Conservation (phyloP, 2,888 invertebrate species). For the Malachius bipustulatus region DNA sequence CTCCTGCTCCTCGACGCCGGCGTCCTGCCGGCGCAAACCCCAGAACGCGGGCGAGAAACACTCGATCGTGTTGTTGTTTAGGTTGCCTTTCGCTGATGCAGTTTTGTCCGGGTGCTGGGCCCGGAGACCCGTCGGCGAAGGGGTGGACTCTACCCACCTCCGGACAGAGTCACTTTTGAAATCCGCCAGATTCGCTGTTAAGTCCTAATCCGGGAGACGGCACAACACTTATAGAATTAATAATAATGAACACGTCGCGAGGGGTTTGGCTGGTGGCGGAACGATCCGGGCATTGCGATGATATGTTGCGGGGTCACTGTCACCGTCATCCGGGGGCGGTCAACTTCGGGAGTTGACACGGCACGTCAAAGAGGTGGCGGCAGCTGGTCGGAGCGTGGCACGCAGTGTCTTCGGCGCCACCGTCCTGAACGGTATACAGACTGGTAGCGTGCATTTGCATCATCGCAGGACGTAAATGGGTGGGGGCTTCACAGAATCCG, state of each 20-base stretch:
- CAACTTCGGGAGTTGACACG: no score
- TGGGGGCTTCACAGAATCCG: slow-evolving; percentile 30
- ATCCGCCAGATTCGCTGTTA: slow-evolving; percentile 47
- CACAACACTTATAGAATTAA: no score
- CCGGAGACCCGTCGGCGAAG: slow-evolving; percentile 41
- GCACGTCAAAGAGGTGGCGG: no score
- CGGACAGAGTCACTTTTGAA: slow-evolving; percentile 46
- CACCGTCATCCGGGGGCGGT: slow-evolving; percentile 7
- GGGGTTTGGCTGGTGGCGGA: slow-evolving; percentile 6
- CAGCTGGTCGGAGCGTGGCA: no score
- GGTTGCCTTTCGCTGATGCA: slow-evolving; percentile 36
- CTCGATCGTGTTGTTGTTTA: slow-evolving; percentile 44
- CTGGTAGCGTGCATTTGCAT: slow-evolving; percentile 35
- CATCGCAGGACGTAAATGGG: slow-evolving; percentile 32
- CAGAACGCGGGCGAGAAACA: slow-evolving; percentile 33
- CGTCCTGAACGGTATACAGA: slow-evolving; percentile 35
- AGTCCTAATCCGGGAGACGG: no score
- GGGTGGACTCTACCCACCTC: slow-evolving; percentile 46
- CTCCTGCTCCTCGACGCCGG: slow-evolving; percentile 26
- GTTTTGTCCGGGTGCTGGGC: slow-evolving; percentile 32
- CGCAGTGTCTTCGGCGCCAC: slow-evolving; percentile 29
- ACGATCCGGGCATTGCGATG: slow-evolving; percentile 20
- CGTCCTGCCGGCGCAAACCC: slow-evolving; percentile 22
- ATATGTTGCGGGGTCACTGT: slow-evolving; percentile 25
- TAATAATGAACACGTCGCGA: slow-evolving; percentile 16